These are phyloP conservation scores for Tetrax tetrax DNA, from an alignment of 2,113 vertebrate genomes.

Conservation along the genomic window DNA sequence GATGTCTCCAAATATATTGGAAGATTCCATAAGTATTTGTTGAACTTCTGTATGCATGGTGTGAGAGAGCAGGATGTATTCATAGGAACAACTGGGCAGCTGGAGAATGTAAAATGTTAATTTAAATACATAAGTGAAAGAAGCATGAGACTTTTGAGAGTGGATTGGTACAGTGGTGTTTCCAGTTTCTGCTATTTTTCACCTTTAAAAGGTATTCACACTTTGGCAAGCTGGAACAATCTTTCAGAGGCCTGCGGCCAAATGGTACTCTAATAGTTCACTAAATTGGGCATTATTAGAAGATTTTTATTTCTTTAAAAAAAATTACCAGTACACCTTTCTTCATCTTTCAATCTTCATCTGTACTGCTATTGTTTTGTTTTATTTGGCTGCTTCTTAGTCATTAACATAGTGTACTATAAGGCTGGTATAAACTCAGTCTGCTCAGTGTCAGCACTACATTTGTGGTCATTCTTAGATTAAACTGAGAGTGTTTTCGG, in stretches of 20 bases:
- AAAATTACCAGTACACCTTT: not conserved
- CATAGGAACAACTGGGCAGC: not conserved
- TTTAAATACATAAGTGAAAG: slow-evolving; percentile 18
- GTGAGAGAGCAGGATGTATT: not conserved
- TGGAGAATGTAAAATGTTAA: not conserved
- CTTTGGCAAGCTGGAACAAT: not conserved
- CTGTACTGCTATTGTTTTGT: not conserved
- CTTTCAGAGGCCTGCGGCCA: not conserved
- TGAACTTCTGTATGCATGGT: not conserved
- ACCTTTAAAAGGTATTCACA: not conserved
- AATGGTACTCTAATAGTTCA: not conserved
- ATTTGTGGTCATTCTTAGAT: not conserved
- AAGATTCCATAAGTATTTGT: not conserved
- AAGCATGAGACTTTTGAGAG: not conserved
- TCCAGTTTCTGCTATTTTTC: not conserved
- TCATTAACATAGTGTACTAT: not conserved
- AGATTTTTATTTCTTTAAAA: not conserved
- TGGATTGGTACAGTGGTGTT: not conserved
- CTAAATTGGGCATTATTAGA: not conserved
- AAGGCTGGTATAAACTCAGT: not conserved
- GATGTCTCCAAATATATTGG: not conserved
- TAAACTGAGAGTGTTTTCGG: not conserved
- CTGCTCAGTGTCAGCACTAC: not conserved
- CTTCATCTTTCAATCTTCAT: not conserved
- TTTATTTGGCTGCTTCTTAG: not conserved